Conservation (phyloP, 2,888 invertebrate genomes). For the Dasysyrphus tricinctus region DNA sequence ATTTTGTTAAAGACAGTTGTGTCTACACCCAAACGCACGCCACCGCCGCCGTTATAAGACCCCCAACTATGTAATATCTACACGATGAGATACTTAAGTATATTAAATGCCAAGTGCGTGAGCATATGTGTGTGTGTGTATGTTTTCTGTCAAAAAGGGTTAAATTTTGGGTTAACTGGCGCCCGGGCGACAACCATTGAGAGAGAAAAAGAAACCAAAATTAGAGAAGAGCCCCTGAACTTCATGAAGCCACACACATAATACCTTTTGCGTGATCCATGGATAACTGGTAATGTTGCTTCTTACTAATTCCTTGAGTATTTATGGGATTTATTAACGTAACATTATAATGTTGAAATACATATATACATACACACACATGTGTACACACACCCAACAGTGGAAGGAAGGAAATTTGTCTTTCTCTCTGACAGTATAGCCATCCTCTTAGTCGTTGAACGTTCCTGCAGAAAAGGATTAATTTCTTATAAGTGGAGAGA, state of each 20-base stretch:
- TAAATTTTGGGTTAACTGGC: constrained; percentile 70
- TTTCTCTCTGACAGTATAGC: constrained; percentile 59
- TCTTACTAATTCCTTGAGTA: constrained; percentile 73
- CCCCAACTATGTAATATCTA: constrained; percentile 11
- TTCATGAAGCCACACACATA: constrained; percentile 71
- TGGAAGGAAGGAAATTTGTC: constrained; percentile 58
- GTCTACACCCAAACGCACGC: constrained; percentile 11
- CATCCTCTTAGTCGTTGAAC: constrained; percentile 29
- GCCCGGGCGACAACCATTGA: constrained; percentile 16
- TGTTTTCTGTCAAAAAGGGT: constrained; percentile 41
- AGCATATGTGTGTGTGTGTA: constrained; percentile 18
- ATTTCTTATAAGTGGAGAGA: constrained; percentile 65
- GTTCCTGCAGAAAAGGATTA: constrained; percentile 73
- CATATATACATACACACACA: constrained; percentile 40
- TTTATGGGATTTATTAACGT: constrained; percentile 76
- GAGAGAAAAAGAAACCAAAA: not conserved
- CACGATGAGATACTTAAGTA: constrained; percentile 34
- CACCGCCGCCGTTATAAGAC: not conserved
- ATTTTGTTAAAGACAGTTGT: constrained; percentile 58
- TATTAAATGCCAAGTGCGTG: constrained; percentile 47
- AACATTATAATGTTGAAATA: constrained; percentile 64
- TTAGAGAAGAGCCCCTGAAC: constrained; percentile 41
- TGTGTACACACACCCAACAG: not conserved
- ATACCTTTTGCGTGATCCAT: constrained; percentile 73
- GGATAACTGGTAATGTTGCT: constrained; percentile 69